Evolutionary conservation across 2,113 vertebrate species (phyloP).

Genomic region (Typhlomys cinereus): DNA sequence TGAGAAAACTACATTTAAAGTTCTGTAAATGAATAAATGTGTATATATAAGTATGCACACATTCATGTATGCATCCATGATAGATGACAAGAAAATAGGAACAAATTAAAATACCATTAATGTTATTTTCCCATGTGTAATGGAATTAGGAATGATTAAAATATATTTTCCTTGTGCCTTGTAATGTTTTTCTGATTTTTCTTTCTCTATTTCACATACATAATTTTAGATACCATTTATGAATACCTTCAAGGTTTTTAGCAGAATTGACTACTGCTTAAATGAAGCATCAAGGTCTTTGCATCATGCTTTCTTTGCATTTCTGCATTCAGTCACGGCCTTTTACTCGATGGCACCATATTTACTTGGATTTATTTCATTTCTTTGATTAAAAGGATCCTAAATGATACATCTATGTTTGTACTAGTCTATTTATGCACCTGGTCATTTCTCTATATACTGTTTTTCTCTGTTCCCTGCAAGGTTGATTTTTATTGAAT

Average conservation of each 20-base stretch:
- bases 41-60: background rate
- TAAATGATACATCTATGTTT: background rate
- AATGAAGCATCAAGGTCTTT: background rate
- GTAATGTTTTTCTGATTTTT: background rate
- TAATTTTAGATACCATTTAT: background rate
- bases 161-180: background rate
- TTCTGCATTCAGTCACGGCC: background rate
- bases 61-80: background rate
- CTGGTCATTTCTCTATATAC: background rate
- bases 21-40: background rate
- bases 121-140: background rate
- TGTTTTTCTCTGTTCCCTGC: background rate
- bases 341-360: background rate
- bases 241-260: background rate
- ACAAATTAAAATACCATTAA: background rate
- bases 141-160: background rate
- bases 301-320: background rate
- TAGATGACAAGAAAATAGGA: background rate
- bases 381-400: background rate
- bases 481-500: background rate
- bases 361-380: background rate
- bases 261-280: background rate
- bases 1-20: constrained; percentile 14
- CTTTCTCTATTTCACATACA: background rate
- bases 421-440: background rate